Base-by-base conservation (phyloP, 2,797 vertebrate genomes). In the Enteromius paludinosus region DNA sequence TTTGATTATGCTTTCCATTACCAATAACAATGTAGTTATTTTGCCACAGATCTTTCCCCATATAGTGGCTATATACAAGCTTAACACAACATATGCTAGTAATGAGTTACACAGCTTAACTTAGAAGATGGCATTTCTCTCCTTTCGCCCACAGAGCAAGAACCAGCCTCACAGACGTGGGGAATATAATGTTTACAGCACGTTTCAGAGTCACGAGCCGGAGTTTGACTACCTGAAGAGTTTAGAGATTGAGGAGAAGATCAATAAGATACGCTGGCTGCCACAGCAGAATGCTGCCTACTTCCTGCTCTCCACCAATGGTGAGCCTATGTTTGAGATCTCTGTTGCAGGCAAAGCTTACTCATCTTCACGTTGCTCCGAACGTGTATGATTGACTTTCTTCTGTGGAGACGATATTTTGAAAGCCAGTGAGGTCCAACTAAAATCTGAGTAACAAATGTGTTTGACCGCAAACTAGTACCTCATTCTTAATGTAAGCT, bases 211-310 rank as follows among this genome's bases (percentile, higher is more conserved):
- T 94, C 96, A 97, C 83, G 96, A 97, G 92, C 96, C 96, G 0
- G 96, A 97, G 92, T 97, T 97, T 81, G 96, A 97, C 95, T 97
- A 97, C 94, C 93, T 97, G 93, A 97, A 97, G 93, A 96, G 96
- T 84, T 89, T 97, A 89, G 96, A 97, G 91, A 97, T 97, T 0
- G 96, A 97, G 92, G 96, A 97, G 92, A 97, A 97, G 92, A 97
- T 97, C 92, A 97, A 97, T 78, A 97, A 96, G 93, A 97, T 97
- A 23, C 94, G 96, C 91, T 97, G 96, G 96, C 95, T 97, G 84
- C 96, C 96, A 0, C 96, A 97, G 86, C 96, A 97, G 87, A 97
- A 97, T 1, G 96, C 96, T 7, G 96, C 96, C 9, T 96, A 96
- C 87, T 97, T 96, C 88, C 94, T 97, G 77, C 96, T 97, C 82